A percentile compares a stretch with the other conserved stretches of the same genome.
These are phyloP conservation scores for Enhydra lutris DNA, from an alignment of 2,113 vertebrate genomes.

Conservation along the genomic window DNA sequence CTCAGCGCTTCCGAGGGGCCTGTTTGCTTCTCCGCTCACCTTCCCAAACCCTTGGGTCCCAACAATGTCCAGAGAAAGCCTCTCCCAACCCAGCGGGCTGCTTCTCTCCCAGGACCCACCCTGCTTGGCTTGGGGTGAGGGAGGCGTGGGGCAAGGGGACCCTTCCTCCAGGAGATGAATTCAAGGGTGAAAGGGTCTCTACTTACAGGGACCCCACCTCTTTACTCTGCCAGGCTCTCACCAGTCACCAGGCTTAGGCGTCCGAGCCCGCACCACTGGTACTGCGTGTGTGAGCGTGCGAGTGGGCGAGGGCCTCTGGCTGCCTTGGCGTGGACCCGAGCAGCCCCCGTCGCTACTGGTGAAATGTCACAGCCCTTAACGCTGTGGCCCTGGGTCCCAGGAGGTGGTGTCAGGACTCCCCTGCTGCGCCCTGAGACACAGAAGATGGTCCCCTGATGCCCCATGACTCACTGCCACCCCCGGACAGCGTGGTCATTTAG, in stretches of 20 bases:
- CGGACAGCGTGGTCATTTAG: no score
- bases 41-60: background rate
- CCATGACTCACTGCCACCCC: rapidly evolving
- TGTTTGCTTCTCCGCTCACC: background rate
- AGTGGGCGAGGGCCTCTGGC: no score
- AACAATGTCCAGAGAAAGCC: background rate
- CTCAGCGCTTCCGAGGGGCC: background rate
- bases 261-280: rapidly evolving
- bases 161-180: background rate
- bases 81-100: background rate
- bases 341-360: background rate
- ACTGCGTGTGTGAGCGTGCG: rapidly evolving
- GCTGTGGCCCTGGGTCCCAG: background rate
- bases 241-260: rapidly evolving
- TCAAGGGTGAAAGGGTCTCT: background rate
- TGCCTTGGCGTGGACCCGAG: background rate
- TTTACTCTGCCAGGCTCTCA: background rate
- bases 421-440: background rate
- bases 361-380: background rate
- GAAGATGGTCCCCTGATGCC: background rate
- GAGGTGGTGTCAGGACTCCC: background rate
- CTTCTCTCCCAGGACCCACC: background rate
- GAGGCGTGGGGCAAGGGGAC: rapidly evolving
- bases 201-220: background rate
- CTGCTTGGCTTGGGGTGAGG: background rate